These are phyloP conservation scores for Dendrophyllia cribrosa DNA, from an alignment of 64 coral and sea anemone species.

Conservation along the genomic window DNA sequence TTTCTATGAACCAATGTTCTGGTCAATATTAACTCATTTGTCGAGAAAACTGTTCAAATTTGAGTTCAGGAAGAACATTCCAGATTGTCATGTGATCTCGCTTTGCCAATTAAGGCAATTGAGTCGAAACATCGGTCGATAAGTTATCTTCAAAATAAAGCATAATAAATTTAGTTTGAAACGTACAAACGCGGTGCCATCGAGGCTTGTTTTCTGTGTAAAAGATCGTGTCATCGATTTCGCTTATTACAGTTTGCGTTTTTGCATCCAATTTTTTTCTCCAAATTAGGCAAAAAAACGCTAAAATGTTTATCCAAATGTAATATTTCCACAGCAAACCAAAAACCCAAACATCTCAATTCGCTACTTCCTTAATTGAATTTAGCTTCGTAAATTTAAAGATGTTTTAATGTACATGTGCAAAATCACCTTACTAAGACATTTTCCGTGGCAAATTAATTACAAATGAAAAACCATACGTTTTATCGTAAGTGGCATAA, in stretches of 20 bases:
- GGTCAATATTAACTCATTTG: neutral
- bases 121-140: neutral
- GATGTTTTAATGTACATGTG: neutral
- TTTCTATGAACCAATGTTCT: no score
- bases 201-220: neutral
- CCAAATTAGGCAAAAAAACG: slow-evolving; percentile 32
- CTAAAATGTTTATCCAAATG: neutral
- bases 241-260: neutral
- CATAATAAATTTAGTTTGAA: slow-evolving; percentile 19
- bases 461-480: neutral
- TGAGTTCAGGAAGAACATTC: neutral
- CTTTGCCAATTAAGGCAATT: neutral
- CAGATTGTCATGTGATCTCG: neutral
- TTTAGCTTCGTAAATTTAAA: neutral
- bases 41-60: neutral
- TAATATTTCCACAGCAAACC: neutral
- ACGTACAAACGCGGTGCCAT: neutral
- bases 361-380: neutral
- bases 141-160: slow-evolving; percentile 10
- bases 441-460: slow-evolving; percentile 3
- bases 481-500: neutral
- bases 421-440: neutral
- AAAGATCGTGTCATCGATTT: slow-evolving; percentile 3
- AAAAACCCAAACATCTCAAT: slow-evolving; percentile 18
- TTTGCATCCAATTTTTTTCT: neutral